phyloP scores from a whole-genome alignment of 2,888 invertebrate genomes.

The Leuctra nigra region DNA sequence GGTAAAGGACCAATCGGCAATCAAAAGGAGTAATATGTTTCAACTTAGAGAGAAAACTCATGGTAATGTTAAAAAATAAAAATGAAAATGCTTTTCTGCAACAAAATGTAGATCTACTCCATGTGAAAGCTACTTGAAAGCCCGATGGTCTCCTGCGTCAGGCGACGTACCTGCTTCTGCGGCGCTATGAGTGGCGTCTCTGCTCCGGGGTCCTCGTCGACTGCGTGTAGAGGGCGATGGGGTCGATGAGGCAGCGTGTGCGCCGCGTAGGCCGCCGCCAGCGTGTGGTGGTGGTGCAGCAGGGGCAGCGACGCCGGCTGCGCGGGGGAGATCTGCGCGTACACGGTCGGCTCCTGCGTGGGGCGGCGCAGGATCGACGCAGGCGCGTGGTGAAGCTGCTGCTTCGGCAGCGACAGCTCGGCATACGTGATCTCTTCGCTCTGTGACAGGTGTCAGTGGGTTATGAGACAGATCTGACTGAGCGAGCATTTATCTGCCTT shows the following conservation, averaged over 20 bases:
- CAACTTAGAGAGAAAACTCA: too few relatives aligned
- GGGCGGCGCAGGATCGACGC: slow-evolving; percentile 39
- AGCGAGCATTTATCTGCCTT: too few relatives aligned
- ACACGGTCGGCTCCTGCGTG: slow-evolving; percentile 48
- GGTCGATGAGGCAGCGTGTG: slow-evolving; percentile 36
- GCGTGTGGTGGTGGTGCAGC: slow-evolving; percentile 37
- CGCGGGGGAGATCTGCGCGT: slow-evolving; percentile 42
- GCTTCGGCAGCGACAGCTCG: slow-evolving; percentile 44
- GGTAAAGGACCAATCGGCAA: too few relatives aligned
- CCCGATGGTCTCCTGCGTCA: too few relatives aligned
- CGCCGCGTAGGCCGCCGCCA: slow-evolving; percentile 36
- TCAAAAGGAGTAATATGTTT: too few relatives aligned
- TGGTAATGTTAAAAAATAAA: too few relatives aligned
- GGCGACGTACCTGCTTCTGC: slow-evolving; percentile 20
- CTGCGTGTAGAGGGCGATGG: slow-evolving; percentile 37
- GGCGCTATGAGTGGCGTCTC: slow-evolving; percentile 25
- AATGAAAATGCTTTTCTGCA: too few relatives aligned
- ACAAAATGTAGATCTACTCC: too few relatives aligned
- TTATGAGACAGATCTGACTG: too few relatives aligned
- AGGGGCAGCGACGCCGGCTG: slow-evolving; percentile 39
- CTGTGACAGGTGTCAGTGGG: slow-evolving; percentile 36
- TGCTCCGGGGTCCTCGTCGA: slow-evolving; percentile 36
- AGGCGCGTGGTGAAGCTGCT: slow-evolving; percentile 34
- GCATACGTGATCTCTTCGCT: slow-evolving; percentile 50
- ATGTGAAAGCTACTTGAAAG: too few relatives aligned